phyloP scores from a whole-genome alignment of 2,113 vertebrate genomes.

The human (Homo sapiens) region GRCh38 chr9:109754501-109755000 shows the following conservation, averaged over 20 bases:
- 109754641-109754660: background rate
- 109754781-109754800: background rate
- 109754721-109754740: background rate
- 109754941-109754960: background rate
- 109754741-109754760: background rate
- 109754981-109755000: background rate
- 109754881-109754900: background rate
- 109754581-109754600: background rate
- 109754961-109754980: background rate
- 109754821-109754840: background rate
- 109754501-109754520: background rate
- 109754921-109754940: background rate
- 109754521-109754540: background rate
- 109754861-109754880: background rate
- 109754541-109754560: background rate
- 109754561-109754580: background rate
- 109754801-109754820: background rate
- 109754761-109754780: background rate
- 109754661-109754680: background rate
- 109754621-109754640: background rate
- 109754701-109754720: background rate
- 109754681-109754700: background rate
- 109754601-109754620: background rate
- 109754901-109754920: background rate
- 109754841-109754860: background rate